Percentiles rank a stretch among this genome's conserved stretches.
These are phyloP conservation scores for Stenotaenia linearis DNA, from an alignment of 2,888 invertebrate genomes.

Conservation along the genomic window DNA sequence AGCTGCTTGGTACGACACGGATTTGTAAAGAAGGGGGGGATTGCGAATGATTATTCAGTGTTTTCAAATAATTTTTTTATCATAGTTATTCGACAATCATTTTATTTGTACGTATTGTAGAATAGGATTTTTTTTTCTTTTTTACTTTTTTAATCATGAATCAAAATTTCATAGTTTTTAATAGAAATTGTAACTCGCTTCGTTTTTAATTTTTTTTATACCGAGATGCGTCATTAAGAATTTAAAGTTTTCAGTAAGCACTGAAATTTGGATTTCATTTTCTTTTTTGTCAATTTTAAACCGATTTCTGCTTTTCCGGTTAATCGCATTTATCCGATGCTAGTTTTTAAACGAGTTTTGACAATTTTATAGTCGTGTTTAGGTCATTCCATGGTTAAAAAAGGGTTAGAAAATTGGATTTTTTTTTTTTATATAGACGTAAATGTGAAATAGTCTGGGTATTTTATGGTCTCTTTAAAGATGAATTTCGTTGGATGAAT, in stretches of 20 bases:
- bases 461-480: neutral
- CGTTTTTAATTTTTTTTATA: neutral
- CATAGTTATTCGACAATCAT: slow-evolving; percentile 9
- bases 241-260: neutral
- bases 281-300: neutral
- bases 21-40: slow-evolving; percentile 57
- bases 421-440: neutral
- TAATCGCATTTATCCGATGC: neutral
- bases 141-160: neutral
- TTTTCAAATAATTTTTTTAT: neutral
- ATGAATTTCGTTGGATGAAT: neutral
- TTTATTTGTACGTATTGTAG: neutral
- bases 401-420: neutral
- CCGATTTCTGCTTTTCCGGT: neutral
- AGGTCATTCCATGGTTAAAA: slow-evolving; percentile 21
- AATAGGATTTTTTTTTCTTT: neutral
- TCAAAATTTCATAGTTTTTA: neutral
- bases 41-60: neutral
- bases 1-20: slow-evolving; percentile 96
- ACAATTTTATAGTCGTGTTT: slow-evolving; percentile 7
- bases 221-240: neutral
- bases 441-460: neutral
- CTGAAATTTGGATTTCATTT: neutral
- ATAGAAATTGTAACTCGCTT: neutral
- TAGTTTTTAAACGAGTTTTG: neutral